Percentiles rank a stretch among this genome's conserved stretches.
phyloP scores from a whole-genome alignment of 2,888 invertebrate genomes.

The Baronia brevicornis region DNA sequence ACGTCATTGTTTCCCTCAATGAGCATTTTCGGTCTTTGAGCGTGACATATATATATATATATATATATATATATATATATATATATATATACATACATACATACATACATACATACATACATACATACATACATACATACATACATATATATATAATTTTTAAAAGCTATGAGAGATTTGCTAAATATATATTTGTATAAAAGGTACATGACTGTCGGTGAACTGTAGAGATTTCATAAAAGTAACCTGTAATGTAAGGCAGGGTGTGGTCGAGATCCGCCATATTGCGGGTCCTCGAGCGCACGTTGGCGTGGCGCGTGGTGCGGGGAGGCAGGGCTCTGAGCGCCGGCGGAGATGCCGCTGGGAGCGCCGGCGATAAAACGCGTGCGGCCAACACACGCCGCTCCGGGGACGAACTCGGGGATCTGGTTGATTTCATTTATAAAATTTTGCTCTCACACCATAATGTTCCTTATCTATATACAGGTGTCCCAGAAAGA shows the following conservation, averaged over 20 bases:
- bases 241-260: constrained; percentile 53
- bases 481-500: no score
- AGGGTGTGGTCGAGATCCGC: constrained; percentile 37
- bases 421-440: constrained; percentile 47
- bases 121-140: no score
- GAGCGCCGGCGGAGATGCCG: constrained; percentile 40
- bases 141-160: no score
- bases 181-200: background rate
- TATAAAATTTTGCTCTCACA: background rate
- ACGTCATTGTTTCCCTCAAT: no score
- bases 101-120: no score
- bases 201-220: background rate
- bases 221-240: background rate
- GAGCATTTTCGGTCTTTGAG: no score
- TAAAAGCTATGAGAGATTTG: background rate
- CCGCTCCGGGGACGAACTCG: constrained; percentile 59
- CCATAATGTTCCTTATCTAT: background rate
- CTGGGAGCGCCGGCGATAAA: constrained; percentile 52
- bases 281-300: constrained; percentile 28
- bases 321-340: constrained; percentile 47
- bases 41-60: no score
- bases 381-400: constrained; percentile 50
- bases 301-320: constrained; percentile 32
- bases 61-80: no score
- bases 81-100: no score